phyloP scores from a whole-genome alignment of 2,797 vertebrate species.

The Myoxocephalus aenaeus region DNA sequence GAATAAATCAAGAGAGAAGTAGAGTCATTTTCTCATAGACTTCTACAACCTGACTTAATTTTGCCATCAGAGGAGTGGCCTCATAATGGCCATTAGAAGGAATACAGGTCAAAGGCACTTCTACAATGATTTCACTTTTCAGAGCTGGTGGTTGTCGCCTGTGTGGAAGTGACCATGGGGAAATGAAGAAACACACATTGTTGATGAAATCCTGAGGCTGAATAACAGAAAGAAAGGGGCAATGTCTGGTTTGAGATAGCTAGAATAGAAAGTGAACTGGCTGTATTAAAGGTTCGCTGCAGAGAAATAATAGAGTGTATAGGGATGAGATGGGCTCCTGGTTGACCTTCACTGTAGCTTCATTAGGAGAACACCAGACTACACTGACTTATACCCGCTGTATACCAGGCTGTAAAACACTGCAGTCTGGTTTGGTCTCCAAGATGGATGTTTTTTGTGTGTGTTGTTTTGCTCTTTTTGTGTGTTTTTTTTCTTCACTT shows the following conservation, averaged over 20 bases:
- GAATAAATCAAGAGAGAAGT: too few relatives aligned
- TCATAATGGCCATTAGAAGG: too few relatives aligned
- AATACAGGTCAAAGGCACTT: too few relatives aligned
- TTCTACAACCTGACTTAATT: too few relatives aligned
- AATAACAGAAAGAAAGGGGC: neutral
- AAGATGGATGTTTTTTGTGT: neutral
- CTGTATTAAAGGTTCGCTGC: neutral
- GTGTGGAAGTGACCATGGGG: neutral
- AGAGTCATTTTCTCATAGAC: too few relatives aligned
- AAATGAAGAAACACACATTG: neutral
- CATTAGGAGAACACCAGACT: neutral
- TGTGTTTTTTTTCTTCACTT: neutral
- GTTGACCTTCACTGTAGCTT: neutral
- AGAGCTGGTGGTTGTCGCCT: too few relatives aligned
- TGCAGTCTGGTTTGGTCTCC: neutral
- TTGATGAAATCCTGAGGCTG: neutral
- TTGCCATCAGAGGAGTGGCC: too few relatives aligned
- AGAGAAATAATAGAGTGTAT: slow-evolving; percentile 3
- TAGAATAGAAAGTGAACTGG: neutral
- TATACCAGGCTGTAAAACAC: neutral
- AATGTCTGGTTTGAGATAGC: neutral
- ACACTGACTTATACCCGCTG: neutral
- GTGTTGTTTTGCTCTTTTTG: too few relatives aligned
- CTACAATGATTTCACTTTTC: too few relatives aligned
- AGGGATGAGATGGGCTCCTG: neutral